Base-by-base conservation (phyloP, 2,888 invertebrate species). In the Craniophora ligustri region DNA sequence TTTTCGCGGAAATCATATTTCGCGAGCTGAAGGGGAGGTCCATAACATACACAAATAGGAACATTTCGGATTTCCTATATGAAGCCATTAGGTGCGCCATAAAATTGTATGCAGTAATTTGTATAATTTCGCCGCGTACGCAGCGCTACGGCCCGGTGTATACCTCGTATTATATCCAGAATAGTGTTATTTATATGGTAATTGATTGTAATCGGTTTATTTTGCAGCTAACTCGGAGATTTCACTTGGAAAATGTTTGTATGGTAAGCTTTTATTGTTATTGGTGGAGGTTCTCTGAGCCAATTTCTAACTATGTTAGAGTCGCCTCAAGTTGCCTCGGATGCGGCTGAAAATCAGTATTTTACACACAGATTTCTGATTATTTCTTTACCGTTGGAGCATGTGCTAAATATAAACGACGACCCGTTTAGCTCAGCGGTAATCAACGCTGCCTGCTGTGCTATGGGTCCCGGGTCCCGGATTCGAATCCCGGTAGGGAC, bases 21-120 rank as follows among this genome's bases (percentile, higher is more conserved):
- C 11, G 19, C 32, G 13, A 26, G 11, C 40, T 16, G 31, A 15
- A 11, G 6, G 13, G 14, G 19, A 8, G 10, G 28, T 40, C 14
- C 26, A 42, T 62, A 62, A 36, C 35, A 45, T 67, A 60, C 28
- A 48, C 15, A 41, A 31, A 10, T 16, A 11, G n/a, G 42, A 44
- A 42, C 67, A 55, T 41, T 70, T 62, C 70, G 73, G 78, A 76
- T 78, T 68, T 75, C 72, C 76, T 75, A 73, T 75, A 84, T 73
- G 76, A 77, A 82, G 78, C 72, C 72, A 79, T 82, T 76, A 57
- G 42, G 71, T 35, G 45, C 49, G 51, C 79, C 84, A 75, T 86
- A 83, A 85, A 84, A 84, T 85, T 83, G 76, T 81, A 85, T 84
- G 72, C 63, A 57, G 78, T 76, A 64, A 81, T 85, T 85, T 85